Base-by-base conservation (phyloP, 37 sponge, comb jelly and placozoan genomes). In the Aphrocallistes beatrix region DNA sequence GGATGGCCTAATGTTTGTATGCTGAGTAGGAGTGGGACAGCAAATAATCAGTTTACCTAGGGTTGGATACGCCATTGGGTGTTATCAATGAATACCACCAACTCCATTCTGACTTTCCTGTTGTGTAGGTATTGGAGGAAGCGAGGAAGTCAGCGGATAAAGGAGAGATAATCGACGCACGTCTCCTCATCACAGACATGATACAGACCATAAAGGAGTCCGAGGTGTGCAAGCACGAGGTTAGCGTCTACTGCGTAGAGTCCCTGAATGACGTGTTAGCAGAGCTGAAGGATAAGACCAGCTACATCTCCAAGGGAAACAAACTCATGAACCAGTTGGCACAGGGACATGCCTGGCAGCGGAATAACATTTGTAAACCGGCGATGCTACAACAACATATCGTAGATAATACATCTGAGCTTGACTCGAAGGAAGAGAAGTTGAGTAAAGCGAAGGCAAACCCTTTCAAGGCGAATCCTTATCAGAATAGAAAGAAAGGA, bases 321-420 rank as follows among this genome's bases (percentile, higher is more conserved):
- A 60, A 60, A 60, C 75, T 60, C n/a, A 60, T 60, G 75, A 60
- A 60, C 21, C 75, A 60, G 34, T 60, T 60, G 28, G 75, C 75
- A 1, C 75, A 60, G n/a, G 75, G 75, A 60, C 75, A 60, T 28
- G 75, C 75, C n/a, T 60, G 75, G 75, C 75, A 60, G n/a, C 8
- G 75, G 32, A 28, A 21, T 32, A 60, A 60, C 34, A 30, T 60
- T 21, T 60, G 28, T 32, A 60, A 60, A 60, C 75, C 75, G 21
- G 34, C 21, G 8, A 60, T 60, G 75, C 75, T 60, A 6, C 75
- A 60, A 60, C 75, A 60, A 60, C 75, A 60, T 28, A 19, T 60
- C 3, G 75, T 30, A 60, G 75, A 60, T 28, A 60, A 60, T 28
- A 28, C n/a, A 8, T 60, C 28, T 60, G 75, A 19, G 8, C 10